Conservation (phyloP, 2,113 vertebrate species). For the Amblyornis subalaris region DNA sequence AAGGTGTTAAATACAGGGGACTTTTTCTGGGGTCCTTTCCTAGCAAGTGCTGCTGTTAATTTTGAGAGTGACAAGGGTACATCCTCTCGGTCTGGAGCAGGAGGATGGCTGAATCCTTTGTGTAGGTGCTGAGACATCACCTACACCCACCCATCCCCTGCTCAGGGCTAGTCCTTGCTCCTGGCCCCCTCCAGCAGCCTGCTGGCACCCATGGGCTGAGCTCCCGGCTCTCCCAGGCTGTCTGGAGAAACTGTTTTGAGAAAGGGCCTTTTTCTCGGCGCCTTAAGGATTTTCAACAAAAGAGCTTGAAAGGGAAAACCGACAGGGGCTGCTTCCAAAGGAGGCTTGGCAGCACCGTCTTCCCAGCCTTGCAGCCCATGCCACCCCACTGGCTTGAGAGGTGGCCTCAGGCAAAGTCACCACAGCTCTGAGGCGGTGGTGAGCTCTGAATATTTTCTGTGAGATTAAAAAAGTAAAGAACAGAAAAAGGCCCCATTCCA, state of each 20-base stretch:
- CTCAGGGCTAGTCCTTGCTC: background rate
- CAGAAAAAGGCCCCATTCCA: background rate
- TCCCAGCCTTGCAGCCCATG: background rate
- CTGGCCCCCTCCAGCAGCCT: background rate
- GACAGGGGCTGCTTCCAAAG: background rate
- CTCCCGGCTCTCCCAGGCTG: background rate
- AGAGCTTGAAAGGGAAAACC: constrained; percentile 35
- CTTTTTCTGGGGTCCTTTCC: background rate
- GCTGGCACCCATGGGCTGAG: background rate
- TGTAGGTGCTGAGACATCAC: background rate
- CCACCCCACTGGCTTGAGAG: background rate
- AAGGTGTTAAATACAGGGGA: background rate
- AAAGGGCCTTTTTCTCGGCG: background rate
- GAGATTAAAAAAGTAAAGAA: background rate
- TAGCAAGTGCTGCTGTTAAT: background rate
- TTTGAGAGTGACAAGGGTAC: background rate
- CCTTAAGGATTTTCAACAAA: constrained; percentile 26
- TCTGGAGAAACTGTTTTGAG: background rate
- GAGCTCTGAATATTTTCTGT: background rate
- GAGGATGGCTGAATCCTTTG: background rate
- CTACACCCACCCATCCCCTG: accelerated
- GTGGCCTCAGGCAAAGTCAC: background rate
- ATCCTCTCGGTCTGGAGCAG: background rate
- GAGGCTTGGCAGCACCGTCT: constrained; percentile 23
- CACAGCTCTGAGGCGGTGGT: background rate